phyloP scores from a whole-genome alignment of 2,888 invertebrate species.

The Meta bourneti region DNA sequence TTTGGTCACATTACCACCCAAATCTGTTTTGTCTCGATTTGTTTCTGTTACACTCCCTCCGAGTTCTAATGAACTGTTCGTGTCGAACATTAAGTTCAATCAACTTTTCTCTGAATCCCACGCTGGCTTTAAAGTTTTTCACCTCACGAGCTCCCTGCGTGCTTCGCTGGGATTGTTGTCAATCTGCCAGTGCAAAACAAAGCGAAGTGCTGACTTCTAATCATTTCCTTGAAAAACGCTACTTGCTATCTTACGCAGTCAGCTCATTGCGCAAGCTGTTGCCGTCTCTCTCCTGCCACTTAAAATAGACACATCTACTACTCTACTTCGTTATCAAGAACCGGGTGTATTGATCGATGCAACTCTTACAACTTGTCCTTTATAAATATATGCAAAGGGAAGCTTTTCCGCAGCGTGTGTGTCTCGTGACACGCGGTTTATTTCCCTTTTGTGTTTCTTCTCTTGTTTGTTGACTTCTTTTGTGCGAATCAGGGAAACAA shows the following conservation, averaged over 20 bases:
- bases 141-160: constrained; percentile 3
- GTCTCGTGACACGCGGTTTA: too few relatives aligned
- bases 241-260: constrained; percentile 25
- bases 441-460: too few relatives aligned
- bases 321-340: too few relatives aligned
- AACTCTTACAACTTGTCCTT: too few relatives aligned
- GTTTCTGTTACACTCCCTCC: too few relatives aligned
- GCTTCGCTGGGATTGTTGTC: constrained; percentile 43
- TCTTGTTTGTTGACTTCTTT: too few relatives aligned
- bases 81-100: constrained; percentile 27
- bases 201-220: constrained; percentile 42
- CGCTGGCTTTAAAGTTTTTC: not conserved
- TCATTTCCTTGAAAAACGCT: constrained; percentile 18
- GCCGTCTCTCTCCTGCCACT: not conserved
- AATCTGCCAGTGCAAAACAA: constrained; percentile 47
- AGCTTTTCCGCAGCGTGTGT: too few relatives aligned
- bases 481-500: too few relatives aligned
- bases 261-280: constrained; percentile 40
- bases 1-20: too few relatives aligned
- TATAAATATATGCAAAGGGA: too few relatives aligned
- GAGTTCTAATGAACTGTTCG: not conserved
- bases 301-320: constrained; percentile 8
- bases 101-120: constrained; percentile 45
- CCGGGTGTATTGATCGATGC: too few relatives aligned
- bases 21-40: too few relatives aligned